These are phyloP conservation scores for Pseudomyrmex dendroicus DNA, from an alignment of 1,140 invertebrate species.

Conservation along the genomic window DNA sequence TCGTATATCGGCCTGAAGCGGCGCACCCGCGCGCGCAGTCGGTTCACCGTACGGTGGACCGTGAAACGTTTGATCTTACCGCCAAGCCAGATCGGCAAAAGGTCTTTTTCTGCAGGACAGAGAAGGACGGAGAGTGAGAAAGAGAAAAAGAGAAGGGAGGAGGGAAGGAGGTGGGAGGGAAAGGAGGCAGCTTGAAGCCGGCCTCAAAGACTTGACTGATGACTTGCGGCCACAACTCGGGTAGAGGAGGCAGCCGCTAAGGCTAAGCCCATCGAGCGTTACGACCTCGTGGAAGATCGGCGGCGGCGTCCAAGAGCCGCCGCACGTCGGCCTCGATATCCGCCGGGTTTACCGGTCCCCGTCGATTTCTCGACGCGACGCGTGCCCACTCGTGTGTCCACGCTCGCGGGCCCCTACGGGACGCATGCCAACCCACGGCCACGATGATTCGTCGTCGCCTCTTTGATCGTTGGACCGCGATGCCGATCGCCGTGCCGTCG, in stretches of 20 bases:
- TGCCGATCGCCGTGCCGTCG: conserved; percentile 27
- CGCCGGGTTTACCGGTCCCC: conserved; percentile 58
- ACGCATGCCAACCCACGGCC: conserved; percentile 35
- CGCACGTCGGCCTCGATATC: conserved; percentile 57
- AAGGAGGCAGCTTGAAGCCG: conserved; percentile 68
- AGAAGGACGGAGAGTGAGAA: conserved; percentile 24
- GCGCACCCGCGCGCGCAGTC: conserved; percentile 74
- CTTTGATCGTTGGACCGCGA: conserved; percentile 58
- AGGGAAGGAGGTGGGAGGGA: neutral
- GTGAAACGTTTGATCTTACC: conserved; percentile 80
- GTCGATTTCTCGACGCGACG: conserved; percentile 76
- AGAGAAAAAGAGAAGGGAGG: neutral
- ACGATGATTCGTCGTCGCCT: conserved; percentile 50
- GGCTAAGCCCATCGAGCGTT: conserved; percentile 57
- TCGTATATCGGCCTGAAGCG: conserved; percentile 62
- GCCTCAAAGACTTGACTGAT: conserved; percentile 82
- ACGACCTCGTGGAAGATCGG: conserved; percentile 60
- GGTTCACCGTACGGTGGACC: conserved; percentile 73
- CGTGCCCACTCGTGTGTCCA: conserved; percentile 80
- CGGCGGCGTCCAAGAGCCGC: conserved; percentile 40
- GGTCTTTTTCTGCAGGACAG: conserved; percentile 78
- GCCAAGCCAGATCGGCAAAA: conserved; percentile 80
- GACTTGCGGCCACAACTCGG: conserved; percentile 75
- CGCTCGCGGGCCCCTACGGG: conserved; percentile 56
- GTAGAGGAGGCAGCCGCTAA: conserved; percentile 48